Percentiles rank a stretch among this genome's conserved stretches.
Conservation (phyloP, 2,888 invertebrate species). For the Ceratothoa steindachneri region DNA sequence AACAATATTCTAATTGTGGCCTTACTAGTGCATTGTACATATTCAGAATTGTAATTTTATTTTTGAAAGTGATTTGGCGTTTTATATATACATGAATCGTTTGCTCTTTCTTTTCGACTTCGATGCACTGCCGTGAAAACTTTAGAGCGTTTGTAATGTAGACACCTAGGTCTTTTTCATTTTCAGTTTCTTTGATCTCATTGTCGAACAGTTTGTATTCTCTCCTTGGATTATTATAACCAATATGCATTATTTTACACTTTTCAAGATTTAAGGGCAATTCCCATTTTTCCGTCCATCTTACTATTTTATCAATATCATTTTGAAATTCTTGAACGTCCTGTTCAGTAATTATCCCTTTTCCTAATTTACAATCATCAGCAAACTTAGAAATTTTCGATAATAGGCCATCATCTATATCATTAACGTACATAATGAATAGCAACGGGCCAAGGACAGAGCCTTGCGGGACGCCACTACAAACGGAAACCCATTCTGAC, state of each 20-base stretch:
- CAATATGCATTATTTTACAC: neutral
- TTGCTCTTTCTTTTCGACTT: neutral
- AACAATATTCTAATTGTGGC: neutral
- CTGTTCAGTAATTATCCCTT: neutral
- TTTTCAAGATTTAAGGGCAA: neutral
- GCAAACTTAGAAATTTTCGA: neutral
- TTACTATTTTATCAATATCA: neutral
- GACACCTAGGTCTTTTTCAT: neutral
- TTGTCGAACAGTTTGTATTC: neutral
- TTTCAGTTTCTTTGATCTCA: neutral
- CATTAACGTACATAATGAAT: neutral
- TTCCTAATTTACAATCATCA: neutral
- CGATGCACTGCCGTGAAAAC: neutral
- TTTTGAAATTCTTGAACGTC: neutral
- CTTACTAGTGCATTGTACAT: neutral
- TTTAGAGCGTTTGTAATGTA: neutral
- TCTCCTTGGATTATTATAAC: neutral
- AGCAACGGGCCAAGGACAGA: neutral
- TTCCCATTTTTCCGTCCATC: neutral
- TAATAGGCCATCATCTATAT: neutral
- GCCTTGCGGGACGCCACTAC: neutral
- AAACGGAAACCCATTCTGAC: neutral
- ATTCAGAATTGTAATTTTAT: neutral
- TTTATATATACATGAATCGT: neutral
- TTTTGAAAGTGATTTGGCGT: neutral